Evolutionary conservation across 2,888 invertebrate genomes (phyloP).

Genomic region (Auanema freiburgensis): DNA sequence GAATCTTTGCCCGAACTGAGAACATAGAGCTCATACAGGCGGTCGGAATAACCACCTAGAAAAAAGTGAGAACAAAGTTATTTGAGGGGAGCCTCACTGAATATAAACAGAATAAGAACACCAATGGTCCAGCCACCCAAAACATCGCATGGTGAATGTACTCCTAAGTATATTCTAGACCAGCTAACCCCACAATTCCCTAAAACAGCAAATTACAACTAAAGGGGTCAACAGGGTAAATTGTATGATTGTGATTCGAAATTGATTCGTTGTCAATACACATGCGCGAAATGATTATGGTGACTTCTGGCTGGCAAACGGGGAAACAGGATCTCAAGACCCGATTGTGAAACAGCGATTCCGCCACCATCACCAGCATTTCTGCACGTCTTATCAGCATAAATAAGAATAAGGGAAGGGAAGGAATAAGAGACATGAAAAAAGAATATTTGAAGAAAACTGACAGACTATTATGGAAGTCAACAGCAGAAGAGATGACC

Average conservation of each 20-base stretch:
- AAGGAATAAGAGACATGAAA: constrained; percentile 5
- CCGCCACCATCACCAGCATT: background rate
- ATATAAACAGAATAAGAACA: constrained; percentile 29
- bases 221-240: background rate
- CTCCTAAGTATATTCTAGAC: constrained; percentile 34
- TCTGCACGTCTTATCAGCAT: background rate
- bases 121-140: constrained; percentile 41
- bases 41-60: constrained; percentile 26
- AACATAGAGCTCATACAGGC: constrained; percentile 26
- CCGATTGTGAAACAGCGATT: background rate
- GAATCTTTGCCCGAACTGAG: constrained; percentile 15
- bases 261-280: too few species aligned
- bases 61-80: background rate
- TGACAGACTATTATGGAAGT: constrained; percentile 26
- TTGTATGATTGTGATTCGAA: too few species aligned
- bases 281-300: background rate
- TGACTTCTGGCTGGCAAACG: constrained; percentile 1
- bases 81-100: constrained; percentile 16
- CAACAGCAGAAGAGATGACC: constrained; percentile 27
- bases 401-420: background rate
- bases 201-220: constrained; percentile 11
- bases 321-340: constrained; percentile 5
- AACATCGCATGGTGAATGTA: constrained; percentile 41
- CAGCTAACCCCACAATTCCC: constrained; percentile 39
- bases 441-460: constrained; percentile 13